Evolutionary conservation across 2,888 invertebrate species (phyloP), one percentile per base, ranked within the genome.

Genomic region (Buathra laborator): DNA sequence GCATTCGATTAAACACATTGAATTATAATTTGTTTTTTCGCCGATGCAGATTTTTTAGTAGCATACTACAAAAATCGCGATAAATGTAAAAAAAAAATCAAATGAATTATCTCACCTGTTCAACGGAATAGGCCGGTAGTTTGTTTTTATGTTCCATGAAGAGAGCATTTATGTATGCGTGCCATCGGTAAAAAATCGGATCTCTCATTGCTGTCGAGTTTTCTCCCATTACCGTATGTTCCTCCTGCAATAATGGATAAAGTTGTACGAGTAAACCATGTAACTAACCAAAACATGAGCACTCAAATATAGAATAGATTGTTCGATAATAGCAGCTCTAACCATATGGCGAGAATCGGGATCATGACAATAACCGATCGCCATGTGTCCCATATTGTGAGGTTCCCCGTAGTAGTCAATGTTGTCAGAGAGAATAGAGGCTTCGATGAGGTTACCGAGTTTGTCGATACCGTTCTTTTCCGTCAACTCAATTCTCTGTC

Each of bases 131-230:
- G 2, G 96, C 95, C 0, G 96, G 94, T 37, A 98, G 94, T 14
- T 96, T 96, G 84, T 94, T 94, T 94, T 98, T 98, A 94, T 96
- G 96, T 86, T 96, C 95, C 88, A 96, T 95, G 95, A 98, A 98
- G 44, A 98, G 94, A 88, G 97, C 96, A 89, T 98, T 97, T 37
- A 98, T 94, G 92, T 96, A 97, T 0, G 96, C 95, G 91, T 98
- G 98, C 97, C 97, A 98, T 91, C 97, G 96, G 94, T 98, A 98
- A 95, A 98, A 98, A 19, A 97, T 94, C 0, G 98, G 98, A 94
- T 98, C 98, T 1, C 98, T 95, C 97, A 98, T 98, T 0, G 98
- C 97, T 0, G 97, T 97, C 0, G 97, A 96, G 0, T 97, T 96
- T 91, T 98, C 98, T 0, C 97, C 97, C 96, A 98, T 98, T 43